These are phyloP conservation scores for Hyla sarda DNA, from an alignment of 2,113 vertebrate genomes.

Conservation along the genomic window DNA sequence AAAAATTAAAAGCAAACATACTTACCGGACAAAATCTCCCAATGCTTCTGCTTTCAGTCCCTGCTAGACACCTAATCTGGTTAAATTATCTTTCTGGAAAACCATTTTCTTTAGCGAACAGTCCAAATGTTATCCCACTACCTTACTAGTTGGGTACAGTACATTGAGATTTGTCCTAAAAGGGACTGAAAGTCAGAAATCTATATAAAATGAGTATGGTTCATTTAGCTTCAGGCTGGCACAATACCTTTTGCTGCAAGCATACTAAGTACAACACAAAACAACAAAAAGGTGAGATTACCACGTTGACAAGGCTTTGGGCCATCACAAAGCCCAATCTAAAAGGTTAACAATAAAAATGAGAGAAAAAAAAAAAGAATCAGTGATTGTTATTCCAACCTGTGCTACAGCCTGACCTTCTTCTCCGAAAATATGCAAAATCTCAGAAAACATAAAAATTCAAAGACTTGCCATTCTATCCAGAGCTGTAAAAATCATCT, in stretches of 20 bases:
- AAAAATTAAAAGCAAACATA: neutral
- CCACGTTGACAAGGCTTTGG: neutral
- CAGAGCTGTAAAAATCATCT: constrained; percentile 25
- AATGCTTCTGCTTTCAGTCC: no score
- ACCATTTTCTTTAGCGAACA: no score
- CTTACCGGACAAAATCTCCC: no score
- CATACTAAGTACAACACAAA: neutral
- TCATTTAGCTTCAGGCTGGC: neutral
- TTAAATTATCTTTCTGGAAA: no score
- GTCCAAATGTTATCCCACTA: neutral
- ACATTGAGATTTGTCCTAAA: neutral
- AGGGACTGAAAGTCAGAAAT: neutral
- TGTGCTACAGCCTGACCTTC: neutral
- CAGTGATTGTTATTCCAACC: neutral
- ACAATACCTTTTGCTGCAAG: neutral
- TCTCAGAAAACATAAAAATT: neutral
- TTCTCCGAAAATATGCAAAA: neutral
- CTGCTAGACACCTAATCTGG: neutral
- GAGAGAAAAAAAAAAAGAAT: neutral
- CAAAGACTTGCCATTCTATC: constrained; percentile 9
- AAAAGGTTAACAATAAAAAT: constrained; percentile 13
- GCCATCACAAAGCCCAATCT: neutral
- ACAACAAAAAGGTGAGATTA: neutral
- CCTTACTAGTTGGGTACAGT: neutral
- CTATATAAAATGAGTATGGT: neutral